Conservation (phyloP, 2,797 vertebrate species). For the Galago senegalensis region DNA sequence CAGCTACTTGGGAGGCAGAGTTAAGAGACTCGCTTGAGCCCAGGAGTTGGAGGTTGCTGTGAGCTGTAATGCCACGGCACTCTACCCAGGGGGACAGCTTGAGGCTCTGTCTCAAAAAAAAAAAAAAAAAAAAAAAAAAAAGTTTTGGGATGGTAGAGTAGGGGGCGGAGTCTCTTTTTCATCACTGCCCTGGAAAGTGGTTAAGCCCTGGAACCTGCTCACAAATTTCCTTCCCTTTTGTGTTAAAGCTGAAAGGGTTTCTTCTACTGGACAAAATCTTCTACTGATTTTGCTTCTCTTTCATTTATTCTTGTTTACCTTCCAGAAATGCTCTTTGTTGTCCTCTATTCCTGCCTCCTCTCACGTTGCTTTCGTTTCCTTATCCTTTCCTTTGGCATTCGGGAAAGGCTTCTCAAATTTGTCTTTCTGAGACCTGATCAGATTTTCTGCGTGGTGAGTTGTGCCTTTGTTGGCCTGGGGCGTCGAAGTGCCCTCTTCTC, state of each 20-base stretch:
- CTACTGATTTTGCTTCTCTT: background rate
- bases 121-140: no score
- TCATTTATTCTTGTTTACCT: background rate
- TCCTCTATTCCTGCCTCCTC: background rate
- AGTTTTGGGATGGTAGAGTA: background rate
- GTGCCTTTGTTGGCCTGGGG: background rate
- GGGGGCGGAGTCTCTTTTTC: no score
- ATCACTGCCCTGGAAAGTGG: background rate
- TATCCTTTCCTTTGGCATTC: background rate
- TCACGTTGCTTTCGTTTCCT: background rate
- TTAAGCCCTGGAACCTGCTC: background rate
- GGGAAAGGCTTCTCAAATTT: background rate
- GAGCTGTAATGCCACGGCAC: no score
- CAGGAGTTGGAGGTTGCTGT: no score
- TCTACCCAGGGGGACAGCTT: no score
- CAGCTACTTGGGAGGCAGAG: no score
- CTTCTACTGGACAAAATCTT: background rate
- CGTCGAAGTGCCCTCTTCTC: fast-evolving
- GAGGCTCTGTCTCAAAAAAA: no score
- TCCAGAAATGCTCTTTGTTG: background rate
- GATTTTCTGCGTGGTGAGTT: background rate
- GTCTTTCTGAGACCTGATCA: background rate
- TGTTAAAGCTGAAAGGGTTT: background rate
- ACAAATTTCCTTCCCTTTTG: no score
- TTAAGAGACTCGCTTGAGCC: no score